These are phyloP conservation scores for Coregonus suidteri DNA, from an alignment of 2,797 vertebrate genomes.

Conservation along the genomic window DNA sequence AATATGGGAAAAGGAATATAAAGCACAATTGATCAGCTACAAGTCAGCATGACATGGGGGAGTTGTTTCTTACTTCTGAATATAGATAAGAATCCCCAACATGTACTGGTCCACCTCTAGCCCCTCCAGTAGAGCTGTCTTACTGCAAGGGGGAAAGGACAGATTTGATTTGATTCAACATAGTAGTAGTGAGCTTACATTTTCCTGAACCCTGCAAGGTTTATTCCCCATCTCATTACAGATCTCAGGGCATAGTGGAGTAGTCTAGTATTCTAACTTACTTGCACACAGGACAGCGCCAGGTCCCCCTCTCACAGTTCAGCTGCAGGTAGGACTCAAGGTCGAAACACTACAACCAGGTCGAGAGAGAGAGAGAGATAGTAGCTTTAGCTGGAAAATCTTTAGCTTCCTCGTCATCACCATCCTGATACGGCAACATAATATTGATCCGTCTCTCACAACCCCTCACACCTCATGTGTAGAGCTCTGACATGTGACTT, in stretches of 20 bases:
- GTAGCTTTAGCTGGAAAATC: not conserved
- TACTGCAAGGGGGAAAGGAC: conserved; percentile 70
- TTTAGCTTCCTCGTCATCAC: not conserved
- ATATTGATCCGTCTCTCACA: not conserved
- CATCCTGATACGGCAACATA: not conserved
- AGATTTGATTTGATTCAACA: too few species aligned
- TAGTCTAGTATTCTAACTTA: conserved; percentile 47
- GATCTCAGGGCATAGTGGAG: not conserved
- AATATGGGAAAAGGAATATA: not conserved
- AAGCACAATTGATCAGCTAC: not conserved
- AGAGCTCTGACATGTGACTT: not conserved
- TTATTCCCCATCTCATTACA: too few species aligned
- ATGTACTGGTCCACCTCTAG: conserved; percentile 95
- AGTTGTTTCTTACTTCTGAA: conserved; percentile 85
- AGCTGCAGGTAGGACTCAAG: conserved; percentile 94
- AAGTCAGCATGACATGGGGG: not conserved
- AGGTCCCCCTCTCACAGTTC: conserved; percentile 92
- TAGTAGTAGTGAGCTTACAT: not conserved
- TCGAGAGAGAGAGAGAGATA: not conserved
- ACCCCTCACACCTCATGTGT: not conserved
- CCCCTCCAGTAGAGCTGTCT: conserved; percentile 89
- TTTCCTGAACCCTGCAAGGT: not conserved
- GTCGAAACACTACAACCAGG: conserved; percentile 83
- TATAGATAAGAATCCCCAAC: conserved; percentile 90
- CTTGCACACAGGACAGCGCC: conserved; percentile 97